Evolutionary conservation across 1,140 invertebrate genomes (phyloP).

Genomic region (Neodiprion pinetum): DNA sequence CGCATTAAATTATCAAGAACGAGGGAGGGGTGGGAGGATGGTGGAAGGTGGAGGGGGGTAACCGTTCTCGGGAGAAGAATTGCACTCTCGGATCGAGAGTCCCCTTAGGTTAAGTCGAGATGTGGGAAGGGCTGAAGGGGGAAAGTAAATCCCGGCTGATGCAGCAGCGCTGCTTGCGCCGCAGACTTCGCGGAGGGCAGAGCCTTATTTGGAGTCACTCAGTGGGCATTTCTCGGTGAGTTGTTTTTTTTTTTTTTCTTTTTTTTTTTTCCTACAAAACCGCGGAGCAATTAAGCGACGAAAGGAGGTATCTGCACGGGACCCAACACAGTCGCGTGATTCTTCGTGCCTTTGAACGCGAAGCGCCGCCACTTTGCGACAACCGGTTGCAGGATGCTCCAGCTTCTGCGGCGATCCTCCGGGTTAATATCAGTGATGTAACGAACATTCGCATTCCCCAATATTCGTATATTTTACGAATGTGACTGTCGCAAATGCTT

Average conservation of each 20-base stretch:
- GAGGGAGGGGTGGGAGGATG: too few species aligned
- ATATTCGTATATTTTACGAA: too few species aligned
- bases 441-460: too few species aligned
- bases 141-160: not conserved
- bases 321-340: not conserved
- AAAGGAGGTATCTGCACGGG: not conserved
- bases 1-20: too few species aligned
- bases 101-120: not conserved
- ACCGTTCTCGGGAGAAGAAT: too few species aligned
- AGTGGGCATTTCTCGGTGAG: not conserved
- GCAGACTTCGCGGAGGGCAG: not conserved
- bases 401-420: too few species aligned
- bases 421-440: too few species aligned
- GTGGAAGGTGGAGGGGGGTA: too few species aligned
- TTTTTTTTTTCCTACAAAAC: not conserved
- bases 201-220: conserved; percentile 2
- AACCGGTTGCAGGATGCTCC: not conserved
- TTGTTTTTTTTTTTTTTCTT: not conserved
- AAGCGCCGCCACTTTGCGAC: not conserved
- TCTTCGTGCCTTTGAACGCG: not conserved
- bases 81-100: not conserved
- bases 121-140: not conserved
- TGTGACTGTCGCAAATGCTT: too few species aligned
- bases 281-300: not conserved
- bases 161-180: too few species aligned